phyloP scores from a whole-genome alignment of 2,797 vertebrate genomes.

The Sebastes nivosus region DNA sequence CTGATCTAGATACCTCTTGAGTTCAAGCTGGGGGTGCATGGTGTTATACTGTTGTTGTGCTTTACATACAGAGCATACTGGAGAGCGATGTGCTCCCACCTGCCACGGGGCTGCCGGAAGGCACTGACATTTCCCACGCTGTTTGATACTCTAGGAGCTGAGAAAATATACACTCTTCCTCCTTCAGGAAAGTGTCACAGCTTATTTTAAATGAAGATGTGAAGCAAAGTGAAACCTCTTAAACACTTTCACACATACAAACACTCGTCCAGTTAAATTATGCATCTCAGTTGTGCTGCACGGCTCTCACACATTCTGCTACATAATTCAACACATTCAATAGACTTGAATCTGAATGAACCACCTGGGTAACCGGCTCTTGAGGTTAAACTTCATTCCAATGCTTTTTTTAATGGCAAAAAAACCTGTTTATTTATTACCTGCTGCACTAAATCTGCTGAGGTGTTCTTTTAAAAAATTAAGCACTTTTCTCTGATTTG shows the following conservation, averaged over 20 bases:
- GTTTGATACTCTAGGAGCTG: slow-evolving; percentile 23
- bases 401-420: not conserved
- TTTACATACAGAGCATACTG: slow-evolving; percentile 45
- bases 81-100: slow-evolving; percentile 50
- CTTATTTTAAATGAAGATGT: slow-evolving; percentile 40
- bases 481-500: not conserved
- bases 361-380: not conserved
- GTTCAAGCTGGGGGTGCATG: slow-evolving; percentile 25
- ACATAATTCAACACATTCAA: slow-evolving; percentile 12
- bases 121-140: slow-evolving; percentile 68
- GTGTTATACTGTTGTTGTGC: slow-evolving; percentile 29
- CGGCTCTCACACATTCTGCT: not conserved
- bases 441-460: not conserved
- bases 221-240: slow-evolving; percentile 27
- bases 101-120: slow-evolving; percentile 67
- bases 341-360: not conserved
- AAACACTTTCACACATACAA: slow-evolving; percentile 13
- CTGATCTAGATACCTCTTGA: slow-evolving; percentile 37
- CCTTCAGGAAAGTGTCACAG: slow-evolving; percentile 49
- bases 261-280: slow-evolving; percentile 15
- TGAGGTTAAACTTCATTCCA: not conserved
- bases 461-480: not conserved
- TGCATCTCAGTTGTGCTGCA: slow-evolving; percentile 7
- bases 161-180: slow-evolving; percentile 44
- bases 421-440: not conserved